Conservation (phyloP, 2,888 invertebrate species). For the Papilio elwesi region DNA sequence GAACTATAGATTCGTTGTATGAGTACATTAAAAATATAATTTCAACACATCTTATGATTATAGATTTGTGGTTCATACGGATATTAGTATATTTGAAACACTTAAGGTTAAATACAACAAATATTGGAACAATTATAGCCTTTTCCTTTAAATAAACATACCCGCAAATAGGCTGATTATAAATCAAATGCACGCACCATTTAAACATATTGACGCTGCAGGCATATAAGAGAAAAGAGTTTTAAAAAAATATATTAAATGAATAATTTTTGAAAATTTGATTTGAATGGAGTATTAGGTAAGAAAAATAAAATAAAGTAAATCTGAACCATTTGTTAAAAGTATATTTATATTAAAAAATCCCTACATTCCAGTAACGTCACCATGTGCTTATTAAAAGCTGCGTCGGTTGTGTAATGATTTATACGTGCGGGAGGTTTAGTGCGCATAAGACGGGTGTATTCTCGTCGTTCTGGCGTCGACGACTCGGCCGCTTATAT, state of each 20-base stretch:
- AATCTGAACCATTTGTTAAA: not conserved
- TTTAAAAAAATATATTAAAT: too few species aligned
- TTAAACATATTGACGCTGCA: too few species aligned
- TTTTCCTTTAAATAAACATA: too few species aligned
- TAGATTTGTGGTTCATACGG: too few species aligned
- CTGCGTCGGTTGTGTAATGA: constrained; percentile 57
- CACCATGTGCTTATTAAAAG: constrained; percentile 71
- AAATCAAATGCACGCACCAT: too few species aligned
- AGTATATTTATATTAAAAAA: constrained; percentile 44
- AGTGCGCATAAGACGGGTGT: constrained; percentile 68
- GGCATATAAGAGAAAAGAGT: too few species aligned
- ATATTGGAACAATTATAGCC: too few species aligned
- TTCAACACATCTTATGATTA: too few species aligned
- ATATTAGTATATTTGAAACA: too few species aligned
- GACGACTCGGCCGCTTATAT: constrained; percentile 75
- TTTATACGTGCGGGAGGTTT: constrained; percentile 63
- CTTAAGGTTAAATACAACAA: too few species aligned
- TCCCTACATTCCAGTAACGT: constrained; percentile 56
- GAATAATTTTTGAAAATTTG: too few species aligned
- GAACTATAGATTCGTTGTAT: not conserved
- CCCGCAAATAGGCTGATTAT: too few species aligned
- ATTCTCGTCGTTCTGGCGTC: constrained; percentile 60
- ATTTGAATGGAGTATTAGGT: not conserved
- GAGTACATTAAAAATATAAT: not conserved
- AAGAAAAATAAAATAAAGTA: not conserved